Percentiles rank a stretch among this genome's conserved stretches.
phyloP scores from a whole-genome alignment of 1,140 invertebrate species.

The Cotesia chilonis region DNA sequence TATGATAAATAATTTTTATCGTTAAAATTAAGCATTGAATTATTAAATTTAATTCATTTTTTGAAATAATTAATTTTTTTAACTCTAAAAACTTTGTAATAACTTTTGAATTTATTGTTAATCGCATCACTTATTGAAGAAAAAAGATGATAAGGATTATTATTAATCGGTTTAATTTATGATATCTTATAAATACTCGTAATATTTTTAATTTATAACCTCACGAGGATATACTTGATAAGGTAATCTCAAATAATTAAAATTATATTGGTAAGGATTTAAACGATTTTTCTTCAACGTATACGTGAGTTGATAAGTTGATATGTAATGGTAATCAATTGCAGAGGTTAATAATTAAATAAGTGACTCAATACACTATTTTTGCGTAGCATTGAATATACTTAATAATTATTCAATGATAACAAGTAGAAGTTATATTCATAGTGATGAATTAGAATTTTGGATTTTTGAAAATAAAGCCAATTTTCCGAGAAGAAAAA shows the following conservation, averaged over 20 bases:
- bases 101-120: background rate
- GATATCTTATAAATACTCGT: slow-evolving; percentile 14
- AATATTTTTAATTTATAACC: slow-evolving; percentile 2
- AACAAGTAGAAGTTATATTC: no score
- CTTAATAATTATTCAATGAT: no score
- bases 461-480: no score
- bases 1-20: no score
- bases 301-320: background rate
- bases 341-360: slow-evolving; percentile 7
- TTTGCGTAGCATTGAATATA: no score
- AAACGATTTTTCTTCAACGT: slow-evolving; percentile 8
- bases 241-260: slow-evolving; percentile 39
- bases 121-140: slow-evolving; percentile 7
- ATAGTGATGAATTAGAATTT: no score
- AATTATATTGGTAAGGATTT: slow-evolving; percentile 42
- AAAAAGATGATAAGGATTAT: no score
- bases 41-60: no score
- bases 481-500: no score
- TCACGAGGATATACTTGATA: slow-evolving; percentile 16
- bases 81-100: no score
- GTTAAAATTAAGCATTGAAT: no score
- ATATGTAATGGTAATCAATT: background rate
- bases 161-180: slow-evolving; percentile 1
- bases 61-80: no score
- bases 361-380: background rate